These are phyloP conservation scores for Sterrhoptilus dennistouni DNA, from an alignment of 2,113 vertebrate genomes.

Conservation along the genomic window DNA sequence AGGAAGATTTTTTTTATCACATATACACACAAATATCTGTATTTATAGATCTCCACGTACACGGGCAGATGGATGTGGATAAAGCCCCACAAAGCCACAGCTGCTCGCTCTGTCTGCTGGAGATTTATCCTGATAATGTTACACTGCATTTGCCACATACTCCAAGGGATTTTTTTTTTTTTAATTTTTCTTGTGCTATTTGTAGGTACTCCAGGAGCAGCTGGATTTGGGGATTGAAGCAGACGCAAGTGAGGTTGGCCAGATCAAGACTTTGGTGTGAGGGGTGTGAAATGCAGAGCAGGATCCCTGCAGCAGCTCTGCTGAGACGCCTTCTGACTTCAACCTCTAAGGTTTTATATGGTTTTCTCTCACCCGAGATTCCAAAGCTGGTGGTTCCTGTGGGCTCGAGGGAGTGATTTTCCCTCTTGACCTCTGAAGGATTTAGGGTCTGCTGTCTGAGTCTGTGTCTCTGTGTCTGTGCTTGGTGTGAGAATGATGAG, in stretches of 20 bases:
- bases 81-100: background rate
- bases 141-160: background rate
- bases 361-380: too few relatives aligned
- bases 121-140: background rate
- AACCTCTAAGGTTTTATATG: too few relatives aligned
- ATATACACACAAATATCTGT: background rate
- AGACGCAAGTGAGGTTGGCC: background rate
- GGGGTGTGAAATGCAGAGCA: background rate
- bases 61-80: background rate
- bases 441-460: too few relatives aligned
- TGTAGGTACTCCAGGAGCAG: background rate
- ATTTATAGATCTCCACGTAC: background rate
- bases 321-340: background rate
- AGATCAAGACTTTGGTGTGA: background rate
- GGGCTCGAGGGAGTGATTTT: too few relatives aligned
- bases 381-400: too few relatives aligned
- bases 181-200: background rate
- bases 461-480: too few relatives aligned
- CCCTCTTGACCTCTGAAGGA: too few relatives aligned
- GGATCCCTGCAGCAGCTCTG: background rate
- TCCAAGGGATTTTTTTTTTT: background rate
- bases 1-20: background rate
- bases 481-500: too few relatives aligned
- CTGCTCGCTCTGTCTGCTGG: background rate
- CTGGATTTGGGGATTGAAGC: background rate